Evolutionary conservation across 2,113 vertebrate species (phyloP), one percentile per base, ranked within the genome.

Genomic region (Anhinga anhinga): DNA sequence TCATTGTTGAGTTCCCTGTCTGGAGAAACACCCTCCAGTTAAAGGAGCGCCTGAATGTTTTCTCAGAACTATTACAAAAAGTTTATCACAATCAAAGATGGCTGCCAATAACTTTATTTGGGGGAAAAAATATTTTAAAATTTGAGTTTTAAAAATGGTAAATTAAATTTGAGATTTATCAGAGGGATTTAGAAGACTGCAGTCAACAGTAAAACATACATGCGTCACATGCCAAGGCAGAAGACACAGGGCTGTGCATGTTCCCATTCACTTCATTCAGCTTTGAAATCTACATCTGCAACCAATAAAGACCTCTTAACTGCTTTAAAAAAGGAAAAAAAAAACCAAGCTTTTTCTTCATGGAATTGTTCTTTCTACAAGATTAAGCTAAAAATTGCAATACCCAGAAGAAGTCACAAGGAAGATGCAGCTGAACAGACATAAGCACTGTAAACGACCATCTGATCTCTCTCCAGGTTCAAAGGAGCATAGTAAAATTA

Each of bases 201-300:
- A 59, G n/a, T 22, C 6, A 44, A 55, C 5, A 63, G 11, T 56
- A 58, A 74, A 62, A 83, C 7, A 8, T 27, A 11, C 0, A 0
- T 44, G 14, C 3, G 10, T n/a, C 22, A 50, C 19, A 25, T 9
- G 25, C 17, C 61, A 40, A 40, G 36, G 61, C 36, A 62, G 36
- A 40, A 62, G 16, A 62, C 23, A 44, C 18, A 10, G 29, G 32
- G 11, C 40, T 81, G 3, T 13, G 5, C 6, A 25, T 21, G 10
- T 26, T 84, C 13, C 36, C 17, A 16, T 10, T 81, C 13, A 47
- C 27, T 67, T 71, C 11, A 27, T n/a, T n/a, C 45, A 77, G 13
- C 40, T 73, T 81, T 56, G 19, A 72, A 82, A 83, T 59, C 19
- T 49, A 42, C n/a, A 38, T 58, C 23, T 71, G 15, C 9, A 13